A percentile compares a stretch with the other conserved stretches of the same genome.
phyloP scores from a whole-genome alignment of 2,113 vertebrate species.

The Euleptes europaea region DNA sequence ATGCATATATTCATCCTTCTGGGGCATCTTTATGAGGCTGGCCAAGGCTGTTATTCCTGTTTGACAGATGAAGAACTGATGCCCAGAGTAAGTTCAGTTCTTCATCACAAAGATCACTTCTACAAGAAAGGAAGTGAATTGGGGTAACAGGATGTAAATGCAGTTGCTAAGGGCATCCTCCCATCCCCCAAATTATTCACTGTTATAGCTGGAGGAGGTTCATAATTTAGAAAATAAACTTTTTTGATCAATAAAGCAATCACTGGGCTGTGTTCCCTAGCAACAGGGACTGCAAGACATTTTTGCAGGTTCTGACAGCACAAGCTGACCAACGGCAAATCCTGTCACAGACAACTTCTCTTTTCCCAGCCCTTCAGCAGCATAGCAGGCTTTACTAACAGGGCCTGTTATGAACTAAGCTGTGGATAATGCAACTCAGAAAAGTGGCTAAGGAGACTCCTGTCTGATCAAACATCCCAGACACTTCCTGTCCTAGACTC shows the following conservation, averaged over 20 bases:
- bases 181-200: neutral
- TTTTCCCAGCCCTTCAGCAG: neutral
- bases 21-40: neutral
- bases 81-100: neutral
- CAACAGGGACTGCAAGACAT: neutral
- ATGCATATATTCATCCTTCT: neutral
- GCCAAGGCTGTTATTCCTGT: neutral
- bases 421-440: neutral
- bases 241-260: neutral
- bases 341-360: neutral
- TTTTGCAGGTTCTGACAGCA: neutral
- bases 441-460: neutral
- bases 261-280: neutral
- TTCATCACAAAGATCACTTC: neutral
- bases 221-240: neutral
- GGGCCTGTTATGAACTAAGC: neutral
- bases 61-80: neutral
- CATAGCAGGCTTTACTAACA: neutral
- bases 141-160: neutral
- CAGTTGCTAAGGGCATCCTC: neutral
- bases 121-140: neutral
- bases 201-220: neutral
- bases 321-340: neutral
- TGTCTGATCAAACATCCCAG: neutral
- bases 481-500: neutral